Evolutionary conservation across 2,113 vertebrate genomes (phyloP).

Genomic region (Empidonax traillii): DNA sequence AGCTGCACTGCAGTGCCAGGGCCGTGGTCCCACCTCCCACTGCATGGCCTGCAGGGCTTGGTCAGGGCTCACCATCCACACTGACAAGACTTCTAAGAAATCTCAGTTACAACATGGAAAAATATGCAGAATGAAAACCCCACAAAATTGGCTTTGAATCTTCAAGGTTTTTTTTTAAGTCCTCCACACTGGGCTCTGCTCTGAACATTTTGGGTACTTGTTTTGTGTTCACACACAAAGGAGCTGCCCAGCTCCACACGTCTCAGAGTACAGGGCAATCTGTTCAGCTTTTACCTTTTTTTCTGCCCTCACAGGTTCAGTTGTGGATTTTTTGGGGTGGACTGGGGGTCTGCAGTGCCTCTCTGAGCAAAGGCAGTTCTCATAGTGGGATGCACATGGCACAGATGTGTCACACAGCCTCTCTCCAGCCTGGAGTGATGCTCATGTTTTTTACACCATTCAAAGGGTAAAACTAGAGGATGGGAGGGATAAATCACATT

Average conservation of each 20-base stretch:
- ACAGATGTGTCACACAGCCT: accelerated
- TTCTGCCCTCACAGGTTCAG: neutral
- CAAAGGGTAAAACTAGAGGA: neutral
- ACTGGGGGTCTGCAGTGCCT: neutral
- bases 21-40: neutral
- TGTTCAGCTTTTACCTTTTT: neutral
- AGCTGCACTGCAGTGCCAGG: neutral
- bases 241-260: neutral
- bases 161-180: neutral
- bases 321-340: neutral
- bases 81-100: neutral
- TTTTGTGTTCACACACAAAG: neutral
- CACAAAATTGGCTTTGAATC: neutral
- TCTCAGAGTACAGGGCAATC: neutral
- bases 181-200: neutral
- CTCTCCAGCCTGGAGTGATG: neutral
- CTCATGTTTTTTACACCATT: neutral
- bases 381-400: neutral
- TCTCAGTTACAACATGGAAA: neutral
- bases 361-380: neutral
- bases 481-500: neutral
- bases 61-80: neutral
- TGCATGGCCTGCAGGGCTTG: neutral
- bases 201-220: neutral
- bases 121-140: neutral